Evolutionary conservation across 2,797 vertebrate genomes (phyloP).

Genomic region (Enteromius afrohamiltoni): DNA sequence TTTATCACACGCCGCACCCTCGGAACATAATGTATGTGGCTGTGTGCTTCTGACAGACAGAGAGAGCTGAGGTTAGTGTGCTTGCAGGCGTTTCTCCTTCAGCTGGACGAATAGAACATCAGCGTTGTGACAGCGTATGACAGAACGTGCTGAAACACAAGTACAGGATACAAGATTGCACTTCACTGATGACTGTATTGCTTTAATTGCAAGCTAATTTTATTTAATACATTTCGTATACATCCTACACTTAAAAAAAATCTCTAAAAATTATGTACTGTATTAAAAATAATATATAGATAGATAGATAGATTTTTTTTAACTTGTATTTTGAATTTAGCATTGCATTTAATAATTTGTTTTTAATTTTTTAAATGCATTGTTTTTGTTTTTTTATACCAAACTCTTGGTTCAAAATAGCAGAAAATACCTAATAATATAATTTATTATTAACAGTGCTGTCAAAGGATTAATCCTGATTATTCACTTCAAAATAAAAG

Average conservation of each 20-base stretch:
- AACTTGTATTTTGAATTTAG: neutral
- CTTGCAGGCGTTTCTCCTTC: neutral
- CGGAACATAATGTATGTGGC: neutral
- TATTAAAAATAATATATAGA: neutral
- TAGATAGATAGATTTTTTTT: too few relatives aligned
- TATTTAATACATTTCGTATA: neutral
- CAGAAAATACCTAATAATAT: too few relatives aligned
- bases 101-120: neutral
- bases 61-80: neutral
- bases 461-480: too few relatives aligned
- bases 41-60: slow-evolving; percentile 21
- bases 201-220: neutral
- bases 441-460: too few relatives aligned
- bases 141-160: neutral
- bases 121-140: neutral
- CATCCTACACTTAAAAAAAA: neutral
- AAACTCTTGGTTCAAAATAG: too few relatives aligned
- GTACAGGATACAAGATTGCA: neutral
- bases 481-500: too few relatives aligned
- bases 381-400: too few relatives aligned
- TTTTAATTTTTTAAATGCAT: too few relatives aligned
- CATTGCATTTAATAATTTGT: neutral
- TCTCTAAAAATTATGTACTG: neutral
- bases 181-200: neutral
- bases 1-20: slow-evolving; percentile 36